A percentile compares a stretch with the other conserved stretches of the same genome.
These are phyloP conservation scores for Myrmecobius fasciatus DNA, from an alignment of 2,113 vertebrate genomes.

Conservation along the genomic window DNA sequence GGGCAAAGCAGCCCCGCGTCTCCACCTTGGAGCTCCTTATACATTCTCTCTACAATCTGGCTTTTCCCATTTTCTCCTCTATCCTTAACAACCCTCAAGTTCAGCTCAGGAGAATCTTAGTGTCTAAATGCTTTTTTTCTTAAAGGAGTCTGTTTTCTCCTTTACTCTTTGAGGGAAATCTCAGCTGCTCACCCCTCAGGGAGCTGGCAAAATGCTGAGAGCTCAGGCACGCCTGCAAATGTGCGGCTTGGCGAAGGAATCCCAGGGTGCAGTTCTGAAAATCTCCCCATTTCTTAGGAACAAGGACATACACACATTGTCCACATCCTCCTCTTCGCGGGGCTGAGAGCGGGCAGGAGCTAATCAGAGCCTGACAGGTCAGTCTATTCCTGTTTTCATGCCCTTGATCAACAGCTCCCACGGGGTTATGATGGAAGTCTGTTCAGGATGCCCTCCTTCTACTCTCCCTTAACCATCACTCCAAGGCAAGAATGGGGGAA, in stretches of 20 bases:
- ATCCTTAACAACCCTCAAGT: background rate
- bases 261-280: background rate
- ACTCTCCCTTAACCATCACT: too few relatives aligned
- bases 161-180: background rate
- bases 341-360: too few relatives aligned
- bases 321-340: too few relatives aligned
- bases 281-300: background rate
- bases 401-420: background rate
- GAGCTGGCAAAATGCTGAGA: background rate
- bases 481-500: background rate
- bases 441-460: too few relatives aligned
- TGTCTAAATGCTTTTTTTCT: constrained; percentile 5
- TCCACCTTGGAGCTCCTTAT: too few relatives aligned
- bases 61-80: background rate
- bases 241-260: background rate
- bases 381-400: background rate
- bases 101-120: background rate
- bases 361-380: background rate
- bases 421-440: too few relatives aligned
- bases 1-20: too few relatives aligned
- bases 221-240: background rate
- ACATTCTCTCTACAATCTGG: constrained; percentile 62
- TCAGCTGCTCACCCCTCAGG: background rate
- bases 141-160: constrained; percentile 15
- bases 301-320: background rate